phyloP scores from a whole-genome alignment of 2,888 invertebrate genomes.

The Acleris cristana region DNA sequence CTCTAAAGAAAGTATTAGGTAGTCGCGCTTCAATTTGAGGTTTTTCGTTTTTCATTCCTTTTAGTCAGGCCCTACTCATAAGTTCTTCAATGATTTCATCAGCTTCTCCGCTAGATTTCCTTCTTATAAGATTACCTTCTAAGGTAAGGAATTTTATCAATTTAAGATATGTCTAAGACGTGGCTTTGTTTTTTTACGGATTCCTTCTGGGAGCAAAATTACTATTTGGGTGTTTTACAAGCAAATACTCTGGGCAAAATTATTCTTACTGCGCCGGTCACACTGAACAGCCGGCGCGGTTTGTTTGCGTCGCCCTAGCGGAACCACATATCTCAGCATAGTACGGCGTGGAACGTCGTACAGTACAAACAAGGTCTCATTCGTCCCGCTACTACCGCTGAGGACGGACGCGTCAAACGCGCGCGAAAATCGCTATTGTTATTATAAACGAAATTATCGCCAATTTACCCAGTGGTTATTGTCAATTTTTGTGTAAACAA shows the following conservation, averaged over 20 bases:
- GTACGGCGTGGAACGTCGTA: conserved; percentile 25
- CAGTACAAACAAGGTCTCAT: conserved; percentile 30
- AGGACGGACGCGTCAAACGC: conserved; percentile 39
- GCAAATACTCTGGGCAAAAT: conserved; percentile 5
- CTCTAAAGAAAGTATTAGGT: too few species aligned
- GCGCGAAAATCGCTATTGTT: conserved; percentile 40
- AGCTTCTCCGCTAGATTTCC: too few species aligned
- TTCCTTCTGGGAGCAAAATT: conserved; percentile 21
- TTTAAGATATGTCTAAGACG: too few species aligned
- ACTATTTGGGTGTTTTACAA: conserved; percentile 26
- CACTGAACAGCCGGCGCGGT: conserved; percentile 23
- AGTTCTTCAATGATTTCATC: too few species aligned
- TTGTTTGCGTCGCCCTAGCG: conserved; percentile 35
- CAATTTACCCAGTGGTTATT: conserved; percentile 39
- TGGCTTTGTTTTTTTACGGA: too few species aligned
- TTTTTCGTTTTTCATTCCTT: too few species aligned
- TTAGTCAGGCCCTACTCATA: too few species aligned
- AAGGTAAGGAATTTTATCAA: too few species aligned
- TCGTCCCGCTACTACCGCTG: conserved; percentile 37
- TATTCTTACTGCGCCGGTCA: conserved; percentile 8
- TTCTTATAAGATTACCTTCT: too few species aligned
- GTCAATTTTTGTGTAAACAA: conserved; percentile 41
- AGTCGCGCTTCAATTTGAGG: too few species aligned
- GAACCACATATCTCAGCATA: conserved; percentile 19
- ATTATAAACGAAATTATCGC: conserved; percentile 29